Percentiles rank a stretch among this genome's conserved stretches.
Evolutionary conservation across 2,888 invertebrate genomes (phyloP).

Genomic region (Portevinia maculata): DNA sequence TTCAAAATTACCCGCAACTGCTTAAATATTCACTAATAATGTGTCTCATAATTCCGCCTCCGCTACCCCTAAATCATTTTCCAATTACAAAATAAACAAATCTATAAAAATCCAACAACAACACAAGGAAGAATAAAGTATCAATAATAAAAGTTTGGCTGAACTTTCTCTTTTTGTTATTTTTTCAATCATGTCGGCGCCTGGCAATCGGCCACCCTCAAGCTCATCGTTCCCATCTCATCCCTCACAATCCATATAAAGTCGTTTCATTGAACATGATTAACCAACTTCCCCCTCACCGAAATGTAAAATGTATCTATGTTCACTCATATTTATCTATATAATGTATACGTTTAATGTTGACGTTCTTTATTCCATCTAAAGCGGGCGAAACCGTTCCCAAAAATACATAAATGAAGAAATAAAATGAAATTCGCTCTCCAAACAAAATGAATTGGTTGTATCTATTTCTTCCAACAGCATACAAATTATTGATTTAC

Average conservation of each 20-base stretch:
- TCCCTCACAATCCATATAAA: slow-evolving; percentile 13
- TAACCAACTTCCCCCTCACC: slow-evolving; percentile 1
- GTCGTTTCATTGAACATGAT: slow-evolving; percentile 7
- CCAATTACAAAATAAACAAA: slow-evolving; percentile 47
- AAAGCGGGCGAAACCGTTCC: background rate
- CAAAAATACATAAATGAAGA: slow-evolving; percentile 7
- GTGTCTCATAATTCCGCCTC: background rate
- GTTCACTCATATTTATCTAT: background rate
- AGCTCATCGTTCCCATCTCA: slow-evolving; percentile 3
- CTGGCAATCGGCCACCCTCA: slow-evolving; percentile 31
- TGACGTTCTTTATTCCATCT: slow-evolving; percentile 42
- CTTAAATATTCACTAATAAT: slow-evolving; percentile 26
- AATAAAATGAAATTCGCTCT: slow-evolving; percentile 1
- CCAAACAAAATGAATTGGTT: background rate
- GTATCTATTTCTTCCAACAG: background rate
- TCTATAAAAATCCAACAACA: slow-evolving; percentile 42
- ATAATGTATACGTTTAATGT: background rate
- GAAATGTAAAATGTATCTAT: slow-evolving; percentile 7
- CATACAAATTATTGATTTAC: slow-evolving; percentile 27
- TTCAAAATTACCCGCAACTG: slow-evolving; percentile 16
- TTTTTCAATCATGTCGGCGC: slow-evolving; percentile 49
- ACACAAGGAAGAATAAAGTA: slow-evolving; percentile 17
- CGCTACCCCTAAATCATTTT: slow-evolving; percentile 35
- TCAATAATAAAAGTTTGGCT: slow-evolving; percentile 37
- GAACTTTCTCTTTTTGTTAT: slow-evolving; percentile 9